Percentiles rank a stretch among this genome's conserved stretches.
Conservation (phyloP, 2,113 vertebrate genomes). For the Oryzias woworae region DNA sequence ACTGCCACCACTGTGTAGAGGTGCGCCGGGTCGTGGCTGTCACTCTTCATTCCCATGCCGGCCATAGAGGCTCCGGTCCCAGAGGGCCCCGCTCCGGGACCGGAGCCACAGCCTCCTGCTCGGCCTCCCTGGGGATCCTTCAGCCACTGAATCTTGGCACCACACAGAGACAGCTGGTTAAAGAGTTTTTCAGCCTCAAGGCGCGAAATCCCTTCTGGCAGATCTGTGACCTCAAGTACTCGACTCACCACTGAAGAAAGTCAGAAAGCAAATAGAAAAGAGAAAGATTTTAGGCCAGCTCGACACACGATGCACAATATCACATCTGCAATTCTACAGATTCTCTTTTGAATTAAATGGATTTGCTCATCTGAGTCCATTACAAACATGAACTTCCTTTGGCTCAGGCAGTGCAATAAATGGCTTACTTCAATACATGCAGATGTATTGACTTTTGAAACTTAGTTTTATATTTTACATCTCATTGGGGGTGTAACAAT, state of each 20-base stretch:
- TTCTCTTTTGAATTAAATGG: not conserved
- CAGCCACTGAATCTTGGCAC: constrained; percentile 99
- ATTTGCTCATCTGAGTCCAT: not conserved
- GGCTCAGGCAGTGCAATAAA: no score
- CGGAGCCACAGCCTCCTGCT: constrained; percentile 50
- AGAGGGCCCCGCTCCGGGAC: constrained; percentile 30
- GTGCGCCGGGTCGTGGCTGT: constrained; percentile 88
- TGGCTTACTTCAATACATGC: no score
- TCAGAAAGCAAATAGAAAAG: not conserved
- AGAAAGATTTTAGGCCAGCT: not conserved
- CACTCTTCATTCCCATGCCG: constrained; percentile 56
- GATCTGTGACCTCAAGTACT: constrained; percentile 94
- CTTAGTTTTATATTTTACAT: no score
- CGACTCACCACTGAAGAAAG: constrained; percentile 85
- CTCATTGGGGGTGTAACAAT: no score
- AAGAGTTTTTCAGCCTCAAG: constrained; percentile 96
- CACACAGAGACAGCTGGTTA: constrained; percentile 93
- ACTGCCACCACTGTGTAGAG: constrained; percentile 98
- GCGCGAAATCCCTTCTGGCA: constrained; percentile 95
- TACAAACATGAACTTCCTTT: not conserved
- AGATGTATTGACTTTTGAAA: no score
- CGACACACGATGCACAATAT: no score
- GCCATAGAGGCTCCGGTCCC: constrained; percentile 43
- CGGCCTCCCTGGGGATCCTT: constrained; percentile 86
- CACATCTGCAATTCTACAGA: not conserved